A percentile compares a stretch with the other conserved stretches of the same genome.
Conservation (phyloP, 2,113 vertebrate species). For the Thinocorus orbignyianus region DNA sequence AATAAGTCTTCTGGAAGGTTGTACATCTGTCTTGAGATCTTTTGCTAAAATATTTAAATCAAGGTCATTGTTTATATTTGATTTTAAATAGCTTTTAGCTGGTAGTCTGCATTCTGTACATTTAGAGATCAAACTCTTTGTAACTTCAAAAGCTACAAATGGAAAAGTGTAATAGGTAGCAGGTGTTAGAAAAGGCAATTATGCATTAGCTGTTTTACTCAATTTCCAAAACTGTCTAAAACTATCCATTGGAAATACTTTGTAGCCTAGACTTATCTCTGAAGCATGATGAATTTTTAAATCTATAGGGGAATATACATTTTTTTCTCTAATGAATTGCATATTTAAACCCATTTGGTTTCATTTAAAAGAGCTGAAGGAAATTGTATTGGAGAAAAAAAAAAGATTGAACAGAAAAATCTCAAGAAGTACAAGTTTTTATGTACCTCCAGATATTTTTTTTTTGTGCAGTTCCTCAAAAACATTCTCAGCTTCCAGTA, state of each 20-base stretch:
- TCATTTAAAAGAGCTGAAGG: background rate
- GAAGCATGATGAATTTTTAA: slow-evolving; percentile 32
- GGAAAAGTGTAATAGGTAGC: slow-evolving; percentile 57
- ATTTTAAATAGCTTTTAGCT: slow-evolving; percentile 45
- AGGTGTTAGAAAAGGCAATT: slow-evolving; percentile 57
- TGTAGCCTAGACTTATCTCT: background rate
- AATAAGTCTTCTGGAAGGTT: slow-evolving; percentile 50
- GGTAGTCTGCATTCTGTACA: background rate
- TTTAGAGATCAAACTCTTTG: slow-evolving; percentile 39
- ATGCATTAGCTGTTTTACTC: slow-evolving; percentile 46
- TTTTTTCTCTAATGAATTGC: slow-evolving; percentile 53
- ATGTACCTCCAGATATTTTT: background rate
- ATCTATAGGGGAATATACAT: slow-evolving; percentile 6
- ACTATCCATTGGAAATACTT: slow-evolving; percentile 34
- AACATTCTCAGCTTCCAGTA: background rate
- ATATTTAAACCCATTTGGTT: slow-evolving; percentile 31
- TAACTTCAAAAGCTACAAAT: slow-evolving; percentile 45
- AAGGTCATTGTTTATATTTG: slow-evolving; percentile 42
- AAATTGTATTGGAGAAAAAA: background rate
- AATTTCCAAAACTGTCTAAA: slow-evolving; percentile 60
- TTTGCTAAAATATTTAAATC: slow-evolving; percentile 25
- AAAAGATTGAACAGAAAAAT: background rate
- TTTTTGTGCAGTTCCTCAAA: background rate
- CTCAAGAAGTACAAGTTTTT: background rate
- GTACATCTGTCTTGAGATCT: slow-evolving; percentile 56